Percentiles rank a stretch among this genome's conserved stretches.
phyloP scores from a whole-genome alignment of 2,888 invertebrate genomes.

The Xylota sylvarum region DNA sequence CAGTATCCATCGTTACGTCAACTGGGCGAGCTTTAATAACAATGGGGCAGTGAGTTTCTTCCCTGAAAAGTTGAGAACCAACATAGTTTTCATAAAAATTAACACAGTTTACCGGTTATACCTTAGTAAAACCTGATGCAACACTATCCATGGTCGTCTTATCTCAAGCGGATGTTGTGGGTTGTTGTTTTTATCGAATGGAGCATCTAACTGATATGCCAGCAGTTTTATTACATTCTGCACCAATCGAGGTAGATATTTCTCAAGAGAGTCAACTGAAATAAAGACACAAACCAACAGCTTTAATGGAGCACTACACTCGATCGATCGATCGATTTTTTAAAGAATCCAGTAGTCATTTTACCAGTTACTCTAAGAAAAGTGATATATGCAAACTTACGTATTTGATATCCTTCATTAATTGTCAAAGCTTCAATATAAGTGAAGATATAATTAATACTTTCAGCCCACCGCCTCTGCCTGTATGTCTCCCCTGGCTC shows the following conservation, averaged over 20 bases:
- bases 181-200: conserved; percentile 86
- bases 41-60: conserved; percentile 89
- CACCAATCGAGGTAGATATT: conserved; percentile 88
- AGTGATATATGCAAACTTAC: too few relatives aligned
- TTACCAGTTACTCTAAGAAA: too few relatives aligned
- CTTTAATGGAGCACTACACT: too few relatives aligned
- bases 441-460: conserved; percentile 84
- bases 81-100: neutral
- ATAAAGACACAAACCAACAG: conserved; percentile 31
- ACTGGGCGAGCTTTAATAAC: conserved; percentile 81
- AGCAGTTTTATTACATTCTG: conserved; percentile 91
- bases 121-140: conserved; percentile 91
- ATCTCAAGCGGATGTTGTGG: conserved; percentile 89
- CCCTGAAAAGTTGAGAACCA: conserved; percentile 83
- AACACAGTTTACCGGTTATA: conserved; percentile 78
- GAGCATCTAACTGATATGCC: conserved; percentile 90
- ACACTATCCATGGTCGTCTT: conserved; percentile 92
- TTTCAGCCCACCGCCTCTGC: conserved; percentile 85
- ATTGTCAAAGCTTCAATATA: conserved; percentile 86
- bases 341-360: conserved; percentile 5
- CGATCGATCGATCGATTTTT: too few relatives aligned
- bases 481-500: conserved; percentile 83
- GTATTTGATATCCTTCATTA: conserved; percentile 86
- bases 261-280: conserved; percentile 86
- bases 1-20: conserved; percentile 80